Conservation (phyloP, 1,140 invertebrate genomes). For the Eupeodes corollae region DNA sequence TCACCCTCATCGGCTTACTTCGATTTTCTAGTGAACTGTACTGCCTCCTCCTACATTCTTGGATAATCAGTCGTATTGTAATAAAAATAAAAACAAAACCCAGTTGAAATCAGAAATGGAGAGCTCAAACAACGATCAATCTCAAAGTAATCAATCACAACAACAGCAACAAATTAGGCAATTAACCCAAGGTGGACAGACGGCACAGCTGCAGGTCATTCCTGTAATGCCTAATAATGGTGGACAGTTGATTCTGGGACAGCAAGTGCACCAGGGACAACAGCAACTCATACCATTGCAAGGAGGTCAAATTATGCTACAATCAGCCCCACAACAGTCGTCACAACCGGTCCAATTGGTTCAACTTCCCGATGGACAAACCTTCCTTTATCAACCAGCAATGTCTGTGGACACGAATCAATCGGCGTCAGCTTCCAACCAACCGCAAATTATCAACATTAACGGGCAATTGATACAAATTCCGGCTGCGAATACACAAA, state of each 20-base stretch:
- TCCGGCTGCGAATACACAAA: constrained; percentile 28
- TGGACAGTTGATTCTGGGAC: constrained; percentile 28
- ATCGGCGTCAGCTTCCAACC: constrained; percentile 33
- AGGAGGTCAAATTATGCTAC: constrained; percentile 30
- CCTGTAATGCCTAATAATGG: constrained; percentile 20
- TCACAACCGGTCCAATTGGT: constrained; percentile 64
- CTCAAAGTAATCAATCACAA: constrained; percentile 15
- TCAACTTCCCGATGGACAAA: constrained; percentile 87
- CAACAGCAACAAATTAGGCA: constrained; percentile 7
- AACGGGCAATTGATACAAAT: constrained; percentile 64
- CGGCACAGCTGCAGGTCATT: constrained; percentile 32
- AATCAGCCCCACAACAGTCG: constrained; percentile 20
- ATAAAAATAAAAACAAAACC: constrained; percentile 9
- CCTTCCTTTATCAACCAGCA: constrained; percentile 73
- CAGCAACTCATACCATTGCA: constrained; percentile 26
- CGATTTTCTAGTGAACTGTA: constrained; percentile 36
- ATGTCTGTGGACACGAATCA: constrained; percentile 20
- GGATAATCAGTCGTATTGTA: constrained; percentile 8
- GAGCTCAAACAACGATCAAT: constrained; percentile 18
- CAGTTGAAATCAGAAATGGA: constrained; percentile 23
- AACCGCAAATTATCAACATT: constrained; percentile 58
- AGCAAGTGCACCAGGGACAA: constrained; percentile 21
- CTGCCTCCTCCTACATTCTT: constrained; percentile 1
- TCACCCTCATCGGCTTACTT: constrained; percentile 34
- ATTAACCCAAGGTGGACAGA: constrained; percentile 9